Percentiles rank a stretch among this genome's conserved stretches.
Evolutionary conservation across 2,888 invertebrate genomes (phyloP).

Genomic region (Rhimphoctona megacephalus): DNA sequence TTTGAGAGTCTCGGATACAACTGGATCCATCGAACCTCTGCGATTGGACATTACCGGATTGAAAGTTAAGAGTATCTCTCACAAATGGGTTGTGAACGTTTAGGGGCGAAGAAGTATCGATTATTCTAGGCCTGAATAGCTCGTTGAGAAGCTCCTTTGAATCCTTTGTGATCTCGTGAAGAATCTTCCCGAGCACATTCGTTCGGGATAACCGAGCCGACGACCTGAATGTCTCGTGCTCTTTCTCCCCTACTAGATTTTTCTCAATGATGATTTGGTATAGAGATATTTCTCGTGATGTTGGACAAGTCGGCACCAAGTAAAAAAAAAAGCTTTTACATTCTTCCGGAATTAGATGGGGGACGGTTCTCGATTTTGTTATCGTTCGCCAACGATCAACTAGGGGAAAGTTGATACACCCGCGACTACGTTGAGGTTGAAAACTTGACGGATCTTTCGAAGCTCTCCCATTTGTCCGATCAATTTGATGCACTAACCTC

Average conservation of each 20-base stretch:
- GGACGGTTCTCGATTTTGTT: constrained; percentile 46
- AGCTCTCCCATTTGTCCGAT: constrained; percentile 52
- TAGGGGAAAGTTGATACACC: constrained; percentile 14
- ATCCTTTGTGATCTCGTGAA: constrained; percentile 64
- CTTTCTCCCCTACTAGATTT: constrained; percentile 1
- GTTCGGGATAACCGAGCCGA: constrained; percentile 59
- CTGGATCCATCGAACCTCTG: constrained; percentile 12
- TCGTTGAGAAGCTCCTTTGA: constrained; percentile 29
- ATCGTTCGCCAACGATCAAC: constrained; percentile 63
- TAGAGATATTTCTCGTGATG: constrained; percentile 19
- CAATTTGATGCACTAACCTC: constrained; percentile 30
- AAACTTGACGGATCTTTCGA: constrained; percentile 65
- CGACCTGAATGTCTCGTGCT: constrained; percentile 43
- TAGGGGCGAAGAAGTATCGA: constrained; percentile 28
- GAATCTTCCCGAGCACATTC: constrained; percentile 62
- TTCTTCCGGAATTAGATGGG: constrained; percentile 44
- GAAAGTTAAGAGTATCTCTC: constrained; percentile 62
- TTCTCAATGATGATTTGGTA: constrained; percentile 19
- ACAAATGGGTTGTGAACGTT: constrained; percentile 34
- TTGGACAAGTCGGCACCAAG: constrained; percentile 19
- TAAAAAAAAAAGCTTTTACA: constrained; percentile 68
- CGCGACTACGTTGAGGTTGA: neutral
- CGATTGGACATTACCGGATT: constrained; percentile 49
- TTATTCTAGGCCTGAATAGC: constrained; percentile 27
- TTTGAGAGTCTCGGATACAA: constrained; percentile 40